These are phyloP conservation scores for Eurosta solidaginis DNA, from an alignment of 1,140 invertebrate species.

Conservation along the genomic window DNA sequence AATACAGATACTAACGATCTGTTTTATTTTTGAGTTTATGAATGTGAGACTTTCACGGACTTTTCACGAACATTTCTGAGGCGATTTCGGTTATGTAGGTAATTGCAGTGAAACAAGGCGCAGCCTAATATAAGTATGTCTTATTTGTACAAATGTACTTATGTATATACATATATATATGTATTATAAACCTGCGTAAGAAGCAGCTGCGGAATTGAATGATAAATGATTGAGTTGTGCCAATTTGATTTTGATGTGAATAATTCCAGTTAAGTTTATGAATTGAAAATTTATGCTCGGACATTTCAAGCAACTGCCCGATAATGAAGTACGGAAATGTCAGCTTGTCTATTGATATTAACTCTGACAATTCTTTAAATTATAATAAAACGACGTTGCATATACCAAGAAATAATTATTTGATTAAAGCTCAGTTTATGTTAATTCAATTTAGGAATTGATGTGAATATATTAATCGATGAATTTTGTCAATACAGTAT, in stretches of 20 bases:
- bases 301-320: neutral
- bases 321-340: neutral
- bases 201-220: neutral
- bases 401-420: neutral
- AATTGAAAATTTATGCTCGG: neutral
- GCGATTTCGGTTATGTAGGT: too few relatives aligned
- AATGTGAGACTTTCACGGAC: too few relatives aligned
- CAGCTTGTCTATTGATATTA: neutral
- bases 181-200: neutral
- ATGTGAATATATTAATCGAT: too few relatives aligned
- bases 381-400: neutral
- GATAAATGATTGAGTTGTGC: constrained; percentile 4
- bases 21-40: too few relatives aligned
- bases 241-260: constrained; percentile 17
- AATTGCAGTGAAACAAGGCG: too few relatives aligned
- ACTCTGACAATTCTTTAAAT: neutral
- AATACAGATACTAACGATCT: too few relatives aligned
- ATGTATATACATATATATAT: neutral
- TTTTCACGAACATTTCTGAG: too few relatives aligned
- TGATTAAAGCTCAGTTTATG: too few relatives aligned
- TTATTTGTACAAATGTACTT: too few relatives aligned
- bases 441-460: too few relatives aligned
- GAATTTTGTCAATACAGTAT: too few relatives aligned
- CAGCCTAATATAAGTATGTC: too few relatives aligned
- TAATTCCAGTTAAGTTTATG: constrained; percentile 5